Evolutionary conservation across 2,797 vertebrate genomes (phyloP).

Genomic region (Sebastes flavidus): DNA sequence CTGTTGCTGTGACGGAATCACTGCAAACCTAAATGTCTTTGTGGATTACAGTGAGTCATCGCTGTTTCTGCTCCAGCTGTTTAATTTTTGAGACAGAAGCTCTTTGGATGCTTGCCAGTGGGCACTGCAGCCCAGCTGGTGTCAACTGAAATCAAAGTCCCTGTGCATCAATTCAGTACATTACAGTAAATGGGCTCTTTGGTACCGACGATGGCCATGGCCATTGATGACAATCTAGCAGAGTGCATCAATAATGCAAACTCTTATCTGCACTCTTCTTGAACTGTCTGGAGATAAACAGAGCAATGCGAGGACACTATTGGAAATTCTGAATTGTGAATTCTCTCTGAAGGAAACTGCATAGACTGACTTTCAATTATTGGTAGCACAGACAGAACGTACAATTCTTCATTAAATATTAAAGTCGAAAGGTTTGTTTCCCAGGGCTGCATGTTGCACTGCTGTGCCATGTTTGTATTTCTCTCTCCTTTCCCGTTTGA

Average conservation of each 20-base stretch:
- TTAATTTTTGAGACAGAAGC: slow-evolving; percentile 2
- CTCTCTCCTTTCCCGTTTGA: neutral
- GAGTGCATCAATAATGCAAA: slow-evolving; percentile 52
- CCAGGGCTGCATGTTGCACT: neutral
- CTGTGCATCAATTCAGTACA: slow-evolving; percentile 19
- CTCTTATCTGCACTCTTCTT: slow-evolving; percentile 22
- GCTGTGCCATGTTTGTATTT: neutral
- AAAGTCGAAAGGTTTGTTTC: neutral
- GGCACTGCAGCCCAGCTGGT: slow-evolving; percentile 4
- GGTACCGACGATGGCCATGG: neutral
- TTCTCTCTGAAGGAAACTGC: slow-evolving; percentile 4
- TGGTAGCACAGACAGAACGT: neutral
- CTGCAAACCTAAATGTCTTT: neutral
- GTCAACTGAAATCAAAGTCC: slow-evolving; percentile 36
- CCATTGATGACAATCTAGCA: slow-evolving; percentile 36
- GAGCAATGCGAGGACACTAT: neutral
- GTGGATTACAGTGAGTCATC: neutral
- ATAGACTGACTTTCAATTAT: slow-evolving; percentile 9
- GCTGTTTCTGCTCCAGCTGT: slow-evolving; percentile 15
- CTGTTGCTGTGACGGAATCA: neutral
- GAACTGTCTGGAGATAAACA: slow-evolving; percentile 17
- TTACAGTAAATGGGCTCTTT: slow-evolving; percentile 17
- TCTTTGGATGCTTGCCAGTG: slow-evolving; percentile 11
- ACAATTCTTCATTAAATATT: neutral
- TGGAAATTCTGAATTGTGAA: neutral